A percentile compares a stretch with the other conserved stretches of the same genome.
Conservation (phyloP, 2,888 invertebrate species). For the Petrolisthes cinctipes region DNA sequence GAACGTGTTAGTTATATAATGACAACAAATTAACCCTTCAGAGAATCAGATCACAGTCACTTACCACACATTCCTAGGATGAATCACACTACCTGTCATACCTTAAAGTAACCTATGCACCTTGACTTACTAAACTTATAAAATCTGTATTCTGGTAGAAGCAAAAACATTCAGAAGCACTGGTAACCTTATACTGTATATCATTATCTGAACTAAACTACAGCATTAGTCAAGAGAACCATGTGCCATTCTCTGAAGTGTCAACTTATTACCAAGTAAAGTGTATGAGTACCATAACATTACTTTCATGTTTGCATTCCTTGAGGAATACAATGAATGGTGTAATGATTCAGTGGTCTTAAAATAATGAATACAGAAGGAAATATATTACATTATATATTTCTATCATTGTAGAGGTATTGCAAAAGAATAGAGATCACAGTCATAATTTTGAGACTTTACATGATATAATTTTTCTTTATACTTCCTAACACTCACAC, state of each 20-base stretch:
- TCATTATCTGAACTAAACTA: conserved; percentile 22
- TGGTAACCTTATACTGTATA: conserved; percentile 24
- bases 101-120: conserved; percentile 31
- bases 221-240: conserved; percentile 8
- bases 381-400: conserved; percentile 40
- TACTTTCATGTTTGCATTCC: conserved; percentile 21
- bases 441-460: conserved; percentile 59
- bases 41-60: conserved; percentile 10
- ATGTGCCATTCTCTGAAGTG: conserved; percentile 33
- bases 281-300: conserved; percentile 31
- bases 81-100: conserved; percentile 15
- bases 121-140: conserved; percentile 37
- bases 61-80: conserved; percentile 24
- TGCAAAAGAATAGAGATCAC: conserved; percentile 63
- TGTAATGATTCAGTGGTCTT: conserved; percentile 7
- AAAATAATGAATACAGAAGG: conserved; percentile 23
- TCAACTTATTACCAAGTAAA: conserved; percentile 5
- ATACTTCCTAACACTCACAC: conserved; percentile 74
- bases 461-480: conserved; percentile 55
- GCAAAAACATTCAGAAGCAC: conserved; percentile 34
- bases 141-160: conserved; percentile 32
- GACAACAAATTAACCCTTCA: conserved; percentile 19
- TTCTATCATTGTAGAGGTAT: conserved; percentile 57
- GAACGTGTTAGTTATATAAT: conserved; percentile 51
- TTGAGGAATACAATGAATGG: background rate